Conservation (phyloP, 2,113 vertebrate species). For the Spilogale gracilis region DNA sequence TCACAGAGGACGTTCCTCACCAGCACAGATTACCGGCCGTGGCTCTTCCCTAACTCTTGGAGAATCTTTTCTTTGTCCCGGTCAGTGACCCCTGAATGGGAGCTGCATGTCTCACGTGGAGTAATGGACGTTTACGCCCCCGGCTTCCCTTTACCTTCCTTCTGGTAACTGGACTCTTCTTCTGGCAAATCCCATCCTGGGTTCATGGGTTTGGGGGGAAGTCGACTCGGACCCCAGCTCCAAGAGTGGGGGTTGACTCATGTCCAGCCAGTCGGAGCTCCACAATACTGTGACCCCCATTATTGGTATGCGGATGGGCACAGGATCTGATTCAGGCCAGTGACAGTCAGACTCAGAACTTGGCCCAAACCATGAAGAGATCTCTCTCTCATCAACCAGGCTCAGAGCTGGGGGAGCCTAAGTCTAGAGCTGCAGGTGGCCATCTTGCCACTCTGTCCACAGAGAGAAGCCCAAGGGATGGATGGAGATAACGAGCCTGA, state of each 20-base stretch:
- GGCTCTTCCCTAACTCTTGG: background rate
- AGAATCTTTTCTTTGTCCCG: background rate
- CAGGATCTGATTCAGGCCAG: fast-evolving
- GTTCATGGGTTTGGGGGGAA: background rate
- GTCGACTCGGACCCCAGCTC: background rate
- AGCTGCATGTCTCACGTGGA: fast-evolving
- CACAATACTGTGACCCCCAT: background rate
- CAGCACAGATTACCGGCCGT: background rate
- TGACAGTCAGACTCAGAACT: background rate
- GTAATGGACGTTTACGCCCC: background rate
- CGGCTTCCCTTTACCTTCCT: background rate
- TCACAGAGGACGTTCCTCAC: background rate
- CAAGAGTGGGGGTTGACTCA: background rate
- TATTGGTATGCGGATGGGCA: too few species aligned
- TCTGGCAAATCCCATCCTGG: background rate
- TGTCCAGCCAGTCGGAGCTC: background rate
- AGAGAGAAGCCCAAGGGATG: background rate
- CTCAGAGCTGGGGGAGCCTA: too few species aligned
- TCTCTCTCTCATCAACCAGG: background rate
- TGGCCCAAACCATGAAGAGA: background rate
- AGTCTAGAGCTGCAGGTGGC: background rate
- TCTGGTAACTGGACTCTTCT: background rate
- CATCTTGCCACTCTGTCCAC: background rate
- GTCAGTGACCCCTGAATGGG: background rate
- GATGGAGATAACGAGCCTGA: background rate